Base-by-base conservation (phyloP, 2,113 vertebrate species). In the Hyperoodon ampullatus region DNA sequence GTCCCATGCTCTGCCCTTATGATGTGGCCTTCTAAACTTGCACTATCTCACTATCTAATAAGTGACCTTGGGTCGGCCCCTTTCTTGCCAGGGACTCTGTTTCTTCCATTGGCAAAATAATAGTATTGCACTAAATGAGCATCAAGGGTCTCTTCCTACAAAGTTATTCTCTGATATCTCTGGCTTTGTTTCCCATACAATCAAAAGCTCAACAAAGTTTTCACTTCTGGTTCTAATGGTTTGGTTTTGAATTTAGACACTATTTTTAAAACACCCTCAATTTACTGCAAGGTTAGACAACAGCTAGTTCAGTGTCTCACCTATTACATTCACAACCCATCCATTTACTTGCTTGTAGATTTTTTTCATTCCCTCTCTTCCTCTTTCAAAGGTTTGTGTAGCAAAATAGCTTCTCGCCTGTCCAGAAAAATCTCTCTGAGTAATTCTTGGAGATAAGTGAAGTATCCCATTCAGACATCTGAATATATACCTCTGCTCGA, bases 351-450 rank as follows among this genome's bases (percentile, higher is more conserved):
- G 13, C 77, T 82, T 74, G 35, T 58, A 39, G 23, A 10, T 53
- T 58, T 83, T 83, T 30, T 83, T 81, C 53, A 19, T 65, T 44
- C 83, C 95, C 44, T 60, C n/a, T 97, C 78, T 71, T 33, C 14
- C 92, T 35, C 11, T 97, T 93, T 97, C 74, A 90, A 96, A 94
- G 58, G 7, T 53, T 60, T 71, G 28, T 21, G 61, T 28, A 72
- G 74, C 39, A 96, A 97, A 96, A 33, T 12, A 81, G 18, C 19
- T 97, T 90, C 47, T 94, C 87, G 86, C 63, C 96, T 97, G 50
- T 93, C 68, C 6, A 0, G 83, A 75, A 95, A 93, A 88, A 77
- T 47, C 44, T 98, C 88, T 88, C n/a, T 72, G 42, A 85, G 87
- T 60, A 55, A 74, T 68, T 63, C 80, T 60, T 78, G 23, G 70